Base-by-base conservation (phyloP, 2,113 vertebrate genomes). In the Callaeas wilsoni region DNA sequence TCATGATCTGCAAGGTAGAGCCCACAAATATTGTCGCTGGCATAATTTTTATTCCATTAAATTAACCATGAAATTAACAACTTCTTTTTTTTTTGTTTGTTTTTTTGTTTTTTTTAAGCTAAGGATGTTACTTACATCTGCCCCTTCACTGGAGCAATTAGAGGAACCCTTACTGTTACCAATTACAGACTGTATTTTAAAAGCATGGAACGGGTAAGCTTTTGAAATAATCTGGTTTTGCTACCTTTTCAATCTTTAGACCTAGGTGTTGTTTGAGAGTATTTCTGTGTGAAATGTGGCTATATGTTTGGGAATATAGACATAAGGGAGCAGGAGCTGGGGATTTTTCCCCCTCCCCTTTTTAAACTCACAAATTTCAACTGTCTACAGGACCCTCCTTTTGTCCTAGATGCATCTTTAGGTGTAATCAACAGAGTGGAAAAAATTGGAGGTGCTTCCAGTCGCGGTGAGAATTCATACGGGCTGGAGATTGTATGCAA, bases 61-160 rank as follows among this genome's bases (percentile, higher is more conserved):
- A 59, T 84, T 70, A 77, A 55, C 30, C 1, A 2, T 73, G 27
- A 80, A 79, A 56, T 65, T 79, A 57, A 91, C 37, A 77, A 32
- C 19, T 35, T 32, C 21, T 85, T 76, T 14, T 33, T 74, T 41
- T n/a, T 9, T 50, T 13, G 4, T 62, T 33, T 52, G 18, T 41
- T 11, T 84, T 20, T 76, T 35, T n/a, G 41, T 21, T 94, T 94
- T 67, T 25, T 89, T 89, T 15, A 95, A 99, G 99, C 98, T 71
- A 99, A 99, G 98, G 99, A 99, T 89, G 98, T 99, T 88, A 99
- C 99, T 84, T 99, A 99, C 74, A 99, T 99, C 96, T 99, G 99
- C 93, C 99, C 99, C 13, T 99, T 99, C 95, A 98, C 98, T 87
- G 99, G 99, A 95, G 98, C 99, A 60, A 96, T 99, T 63, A 98